These are phyloP conservation scores for Drosophila koepferae DNA, from an alignment of 2,888 invertebrate species.

Conservation along the genomic window DNA sequence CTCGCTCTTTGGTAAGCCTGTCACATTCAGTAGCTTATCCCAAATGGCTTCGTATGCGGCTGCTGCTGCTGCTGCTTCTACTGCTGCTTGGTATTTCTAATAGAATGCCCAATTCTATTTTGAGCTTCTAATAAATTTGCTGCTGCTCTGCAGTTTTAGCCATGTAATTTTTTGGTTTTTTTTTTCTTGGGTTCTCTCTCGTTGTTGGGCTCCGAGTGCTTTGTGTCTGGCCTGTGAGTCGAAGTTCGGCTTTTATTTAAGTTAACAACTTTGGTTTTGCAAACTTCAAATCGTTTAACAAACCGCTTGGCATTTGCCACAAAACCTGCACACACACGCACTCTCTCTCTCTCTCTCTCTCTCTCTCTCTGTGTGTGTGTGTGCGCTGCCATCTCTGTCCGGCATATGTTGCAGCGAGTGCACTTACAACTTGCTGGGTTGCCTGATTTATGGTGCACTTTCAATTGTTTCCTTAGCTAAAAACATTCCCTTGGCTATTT, in stretches of 20 bases:
- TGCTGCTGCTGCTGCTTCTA: constrained; percentile 19
- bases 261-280: constrained; percentile 65
- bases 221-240: constrained; percentile 35
- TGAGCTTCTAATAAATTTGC: constrained; percentile 69
- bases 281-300: constrained; percentile 76
- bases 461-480: constrained; percentile 67
- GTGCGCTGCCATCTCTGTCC: constrained; percentile 14
- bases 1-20: constrained; percentile 20
- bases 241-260: constrained; percentile 61
- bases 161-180: constrained; percentile 38
- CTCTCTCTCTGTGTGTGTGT: background rate
- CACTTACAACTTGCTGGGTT: constrained; percentile 71
- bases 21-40: constrained; percentile 36
- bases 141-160: constrained; percentile 53
- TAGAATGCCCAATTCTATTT: constrained; percentile 67
- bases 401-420: constrained; percentile 60
- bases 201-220: constrained; percentile 8
- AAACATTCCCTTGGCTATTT: constrained; percentile 45
- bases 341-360: background rate
- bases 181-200: background rate
- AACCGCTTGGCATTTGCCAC: constrained; percentile 71
- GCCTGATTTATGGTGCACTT: constrained; percentile 76
- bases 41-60: constrained; percentile 27
- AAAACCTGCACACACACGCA: constrained; percentile 30
- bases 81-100: constrained; percentile 46